A percentile compares a stretch with the other conserved stretches of the same genome.
Conservation (phyloP, 1,140 invertebrate species). For the Sinella curviseta region DNA sequence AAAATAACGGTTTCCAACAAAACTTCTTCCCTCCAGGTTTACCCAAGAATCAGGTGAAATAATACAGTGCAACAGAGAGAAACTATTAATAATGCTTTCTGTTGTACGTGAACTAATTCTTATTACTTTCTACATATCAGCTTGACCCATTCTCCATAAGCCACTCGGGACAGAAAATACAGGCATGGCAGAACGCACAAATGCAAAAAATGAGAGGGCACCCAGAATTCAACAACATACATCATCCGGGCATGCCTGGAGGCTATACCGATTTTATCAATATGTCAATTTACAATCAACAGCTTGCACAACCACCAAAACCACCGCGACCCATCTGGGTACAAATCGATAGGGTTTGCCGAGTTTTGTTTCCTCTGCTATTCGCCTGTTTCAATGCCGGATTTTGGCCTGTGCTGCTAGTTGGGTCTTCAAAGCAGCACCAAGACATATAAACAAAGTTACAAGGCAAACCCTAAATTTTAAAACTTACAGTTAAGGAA, state of each 20-base stretch:
- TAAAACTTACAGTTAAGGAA: no score
- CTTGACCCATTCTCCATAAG: background rate
- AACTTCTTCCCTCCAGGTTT: background rate
- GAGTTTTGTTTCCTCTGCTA: background rate
- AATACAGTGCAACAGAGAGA: no score
- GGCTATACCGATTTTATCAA: background rate
- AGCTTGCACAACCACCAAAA: background rate
- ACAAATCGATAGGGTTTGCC: slow-evolving; percentile 16
- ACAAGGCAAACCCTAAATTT: background rate
- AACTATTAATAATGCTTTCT: no score
- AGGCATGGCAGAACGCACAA: background rate
- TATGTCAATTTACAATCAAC: background rate
- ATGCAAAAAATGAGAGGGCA: background rate
- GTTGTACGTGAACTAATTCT: background rate
- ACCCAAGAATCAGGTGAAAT: no score
- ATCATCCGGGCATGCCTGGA: background rate
- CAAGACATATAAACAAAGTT: background rate
- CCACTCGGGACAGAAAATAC: background rate
- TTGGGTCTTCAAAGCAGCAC: background rate
- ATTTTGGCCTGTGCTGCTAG: background rate
- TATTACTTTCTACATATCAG: background rate
- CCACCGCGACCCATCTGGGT: background rate
- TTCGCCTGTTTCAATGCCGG: background rate
- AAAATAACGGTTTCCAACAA: background rate
- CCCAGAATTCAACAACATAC: background rate